Percentiles rank a stretch among this genome's conserved stretches.
Evolutionary conservation across 2,113 vertebrate species (phyloP).

Genomic region (Guaruba guarouba): DNA sequence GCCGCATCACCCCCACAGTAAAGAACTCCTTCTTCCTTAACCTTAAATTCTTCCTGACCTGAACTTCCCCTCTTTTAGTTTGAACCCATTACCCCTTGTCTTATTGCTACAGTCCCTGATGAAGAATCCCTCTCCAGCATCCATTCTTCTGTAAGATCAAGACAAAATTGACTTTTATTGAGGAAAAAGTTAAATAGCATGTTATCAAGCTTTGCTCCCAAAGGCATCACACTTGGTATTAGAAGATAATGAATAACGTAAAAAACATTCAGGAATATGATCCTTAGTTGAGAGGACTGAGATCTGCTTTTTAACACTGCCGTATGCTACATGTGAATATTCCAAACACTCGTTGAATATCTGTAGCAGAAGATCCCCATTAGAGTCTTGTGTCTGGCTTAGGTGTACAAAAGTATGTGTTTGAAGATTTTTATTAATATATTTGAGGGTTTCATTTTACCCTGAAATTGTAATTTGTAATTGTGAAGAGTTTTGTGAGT

Average conservation of each 20-base stretch:
- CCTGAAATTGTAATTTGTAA: not conserved
- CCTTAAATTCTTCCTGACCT: not conserved
- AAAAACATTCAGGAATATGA: not conserved
- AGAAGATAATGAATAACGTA: not conserved
- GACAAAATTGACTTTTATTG: not conserved
- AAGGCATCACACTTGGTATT: not conserved
- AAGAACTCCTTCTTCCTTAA: not conserved
- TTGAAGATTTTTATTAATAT: not conserved
- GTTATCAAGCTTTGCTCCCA: not conserved
- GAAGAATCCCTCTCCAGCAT: not conserved
- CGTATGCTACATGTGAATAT: not conserved
- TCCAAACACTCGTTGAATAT: not conserved
- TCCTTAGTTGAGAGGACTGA: not conserved
- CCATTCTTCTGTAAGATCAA: not conserved
- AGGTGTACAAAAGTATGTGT: not conserved
- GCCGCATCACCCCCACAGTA: not conserved
- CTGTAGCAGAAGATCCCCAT: not conserved
- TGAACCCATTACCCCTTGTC: not conserved
- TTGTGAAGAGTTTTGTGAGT: conserved; percentile 1
- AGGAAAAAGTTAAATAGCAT: not conserved
- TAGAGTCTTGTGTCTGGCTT: not conserved
- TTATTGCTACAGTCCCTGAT: not conserved
- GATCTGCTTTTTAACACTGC: not conserved
- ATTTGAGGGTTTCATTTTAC: not conserved
- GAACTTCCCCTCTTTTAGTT: not conserved